Percentiles rank a stretch among this genome's conserved stretches.
phyloP scores from a whole-genome alignment of 2,113 vertebrate genomes.

The Limnothrissa miodon region DNA sequence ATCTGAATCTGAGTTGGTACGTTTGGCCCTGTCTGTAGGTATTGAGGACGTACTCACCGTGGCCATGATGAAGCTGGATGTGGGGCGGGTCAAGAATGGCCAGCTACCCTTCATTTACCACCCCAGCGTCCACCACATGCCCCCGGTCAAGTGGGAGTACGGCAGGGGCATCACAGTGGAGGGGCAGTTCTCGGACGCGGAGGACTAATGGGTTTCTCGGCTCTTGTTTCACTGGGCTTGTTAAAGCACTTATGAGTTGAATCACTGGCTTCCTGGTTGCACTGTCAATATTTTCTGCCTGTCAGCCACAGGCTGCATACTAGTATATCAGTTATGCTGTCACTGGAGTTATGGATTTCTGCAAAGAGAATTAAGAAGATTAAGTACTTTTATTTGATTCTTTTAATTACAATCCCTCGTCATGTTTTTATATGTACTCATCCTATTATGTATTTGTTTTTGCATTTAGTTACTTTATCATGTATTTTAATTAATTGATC shows the following conservation, averaged over 20 bases:
- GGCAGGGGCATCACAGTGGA: slow-evolving; percentile 12
- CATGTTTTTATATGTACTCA: neutral
- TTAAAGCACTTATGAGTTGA: neutral
- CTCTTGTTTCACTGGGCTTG: neutral
- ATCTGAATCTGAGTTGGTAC: neutral
- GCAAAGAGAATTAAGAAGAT: neutral
- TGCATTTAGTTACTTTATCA: slow-evolving; percentile 3
- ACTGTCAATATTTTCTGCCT: neutral
- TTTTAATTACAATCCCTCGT: neutral
- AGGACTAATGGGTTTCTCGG: slow-evolving; percentile 43
- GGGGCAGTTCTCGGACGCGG: slow-evolving; percentile 66
- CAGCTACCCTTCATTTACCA: slow-evolving; percentile 40
- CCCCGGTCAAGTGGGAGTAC: slow-evolving; percentile 49
- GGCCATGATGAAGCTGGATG: slow-evolving; percentile 32
- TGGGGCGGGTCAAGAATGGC: slow-evolving; percentile 1
- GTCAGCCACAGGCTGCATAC: neutral
- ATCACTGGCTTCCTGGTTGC: neutral
- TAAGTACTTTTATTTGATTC: neutral
- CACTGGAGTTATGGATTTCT: neutral
- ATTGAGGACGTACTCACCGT: slow-evolving; percentile 56
- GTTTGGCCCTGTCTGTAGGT: slow-evolving; percentile 45
- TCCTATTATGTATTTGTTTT: neutral
- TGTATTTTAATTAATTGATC: slow-evolving; percentile 1
- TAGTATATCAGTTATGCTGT: neutral
- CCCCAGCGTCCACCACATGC: slow-evolving; percentile 56